Evolutionary conservation across 2,888 invertebrate species (phyloP), one percentile per base, ranked within the genome.

Genomic region (Drosophila lutescens): DNA sequence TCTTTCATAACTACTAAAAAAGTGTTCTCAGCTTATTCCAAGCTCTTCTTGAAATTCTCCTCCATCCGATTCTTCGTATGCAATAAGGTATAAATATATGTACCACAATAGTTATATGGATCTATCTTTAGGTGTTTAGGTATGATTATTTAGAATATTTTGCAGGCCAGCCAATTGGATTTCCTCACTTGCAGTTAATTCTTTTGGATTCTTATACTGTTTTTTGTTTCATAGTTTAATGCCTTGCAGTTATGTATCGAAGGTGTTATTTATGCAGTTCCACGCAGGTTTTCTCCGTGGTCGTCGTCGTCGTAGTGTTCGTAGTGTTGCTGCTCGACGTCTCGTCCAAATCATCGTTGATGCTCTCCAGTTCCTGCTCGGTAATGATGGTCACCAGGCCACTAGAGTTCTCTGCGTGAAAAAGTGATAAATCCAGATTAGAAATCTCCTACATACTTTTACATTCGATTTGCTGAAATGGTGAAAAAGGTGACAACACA

Each of bases 311-410:
- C 70, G 84, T 83, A 56, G 82, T 78, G 43, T 69, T 74, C 55
- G 76, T 78, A 54, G 74, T 83, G 75, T 65, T 66, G 54, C 80
- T 85, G 72, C 80, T 86, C 54, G 71, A 70, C 32, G 72, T 60
- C 61, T 83, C 85, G 38, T 87, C 80, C 57, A 73, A 44, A 32
- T 89, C 54, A 76, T 77, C 69, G 20, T 59, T 55, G 71, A 80
- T 77, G 46, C 83, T 84, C 77, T 92, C 92, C 76, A 91, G 91
- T 81, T 94, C 94, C 90, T 97, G 97, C 90, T 97, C 96, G 46
- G 96, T 96, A 95, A 98, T 97, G 57, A 97, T 97, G 49, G 96
- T 96, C 76, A 98, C 98, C 89, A 98, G 93, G 90, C 96, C 96
- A 89, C 97, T 94, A 92, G 97, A 97, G 91, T 96, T 97, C 95